A percentile compares a stretch with the other conserved stretches of the same genome.
These are phyloP conservation scores for Palythoa grandiflora DNA, from an alignment of 92 coral and sea anemone species.

Conservation along the genomic window DNA sequence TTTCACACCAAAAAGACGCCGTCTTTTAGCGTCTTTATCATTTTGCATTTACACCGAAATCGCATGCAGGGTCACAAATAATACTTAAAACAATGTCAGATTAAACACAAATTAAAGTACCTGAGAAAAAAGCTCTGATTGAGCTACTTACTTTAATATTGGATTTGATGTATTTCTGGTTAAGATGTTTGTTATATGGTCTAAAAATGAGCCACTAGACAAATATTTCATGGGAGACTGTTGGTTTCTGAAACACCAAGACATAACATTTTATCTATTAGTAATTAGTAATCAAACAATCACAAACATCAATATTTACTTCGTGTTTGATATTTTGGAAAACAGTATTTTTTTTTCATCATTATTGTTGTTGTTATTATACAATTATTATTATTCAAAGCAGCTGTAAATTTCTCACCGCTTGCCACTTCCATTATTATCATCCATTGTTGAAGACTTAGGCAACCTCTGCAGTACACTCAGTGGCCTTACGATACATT, in stretches of 20 bases:
- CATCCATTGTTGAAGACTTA: neutral
- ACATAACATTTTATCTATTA: neutral
- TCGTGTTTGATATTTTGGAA: too few relatives aligned
- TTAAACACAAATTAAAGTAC: too few relatives aligned
- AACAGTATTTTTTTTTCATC: too few relatives aligned
- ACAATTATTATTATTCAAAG: too few relatives aligned
- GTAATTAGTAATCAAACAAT: neutral
- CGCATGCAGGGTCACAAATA: too few relatives aligned
- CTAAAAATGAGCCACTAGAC: slow-evolving; percentile 83
- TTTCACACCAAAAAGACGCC: too few relatives aligned
- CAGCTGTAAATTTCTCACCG: neutral
- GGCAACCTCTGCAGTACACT: slow-evolving; percentile 13
- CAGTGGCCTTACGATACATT: slow-evolving; percentile 80
- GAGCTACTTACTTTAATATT: slow-evolving; percentile 71
- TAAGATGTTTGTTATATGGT: slow-evolving; percentile 77
- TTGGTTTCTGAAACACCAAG: slow-evolving; percentile 49
- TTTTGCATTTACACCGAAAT: too few relatives aligned
- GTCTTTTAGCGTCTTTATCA: too few relatives aligned
- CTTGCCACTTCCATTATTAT: neutral
- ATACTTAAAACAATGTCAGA: too few relatives aligned
- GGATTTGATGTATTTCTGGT: slow-evolving; percentile 87
- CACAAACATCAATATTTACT: too few relatives aligned
- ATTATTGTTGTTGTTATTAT: too few relatives aligned
- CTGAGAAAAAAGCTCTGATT: too few relatives aligned
- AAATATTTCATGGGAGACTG: slow-evolving; percentile 82